Conservation (phyloP, 2,113 vertebrate species). For the Sardina pilchardus region DNA sequence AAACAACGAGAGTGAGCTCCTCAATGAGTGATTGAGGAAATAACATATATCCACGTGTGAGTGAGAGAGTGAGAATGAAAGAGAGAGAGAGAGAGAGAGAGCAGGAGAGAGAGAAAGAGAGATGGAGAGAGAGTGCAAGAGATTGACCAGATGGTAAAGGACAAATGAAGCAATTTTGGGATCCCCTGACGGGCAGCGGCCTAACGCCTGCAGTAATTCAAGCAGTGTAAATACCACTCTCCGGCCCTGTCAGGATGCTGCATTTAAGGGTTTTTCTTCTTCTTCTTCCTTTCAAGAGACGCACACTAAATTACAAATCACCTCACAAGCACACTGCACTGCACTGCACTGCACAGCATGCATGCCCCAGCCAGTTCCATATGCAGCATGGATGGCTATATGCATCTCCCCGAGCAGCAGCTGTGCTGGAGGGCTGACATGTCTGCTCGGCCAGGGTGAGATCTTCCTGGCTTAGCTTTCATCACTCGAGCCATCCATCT, state of each 20-base stretch:
- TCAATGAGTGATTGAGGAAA: not conserved
- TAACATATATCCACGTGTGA: not conserved
- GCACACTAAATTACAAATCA: not conserved
- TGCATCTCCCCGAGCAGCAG: not conserved
- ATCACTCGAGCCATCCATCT: too few relatives aligned
- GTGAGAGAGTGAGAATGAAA: constrained; percentile 24
- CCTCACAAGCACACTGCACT: not conserved
- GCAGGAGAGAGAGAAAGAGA: constrained; percentile 16
- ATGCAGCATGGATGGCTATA: not conserved
- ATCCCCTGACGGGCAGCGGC: constrained; percentile 41
- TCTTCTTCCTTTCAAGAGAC: not conserved
- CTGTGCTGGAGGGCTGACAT: not conserved
- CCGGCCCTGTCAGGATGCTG: constrained; percentile 42
- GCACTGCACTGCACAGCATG: not conserved
- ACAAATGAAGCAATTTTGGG: constrained; percentile 56
- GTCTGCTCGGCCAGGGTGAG: not conserved
- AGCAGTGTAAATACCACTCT: constrained; percentile 50
- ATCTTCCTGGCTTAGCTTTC: not conserved
- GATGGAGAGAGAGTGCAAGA: not conserved
- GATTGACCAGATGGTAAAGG: constrained; percentile 51
- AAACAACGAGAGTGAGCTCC: not conserved
- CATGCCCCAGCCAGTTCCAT: not conserved
- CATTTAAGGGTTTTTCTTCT: not conserved
- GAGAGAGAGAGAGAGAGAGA: constrained; percentile 23
- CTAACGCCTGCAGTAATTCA: constrained; percentile 53